These are phyloP conservation scores for Lucilia cuprina DNA, from an alignment of 1,140 invertebrate genomes.

Conservation along the genomic window DNA sequence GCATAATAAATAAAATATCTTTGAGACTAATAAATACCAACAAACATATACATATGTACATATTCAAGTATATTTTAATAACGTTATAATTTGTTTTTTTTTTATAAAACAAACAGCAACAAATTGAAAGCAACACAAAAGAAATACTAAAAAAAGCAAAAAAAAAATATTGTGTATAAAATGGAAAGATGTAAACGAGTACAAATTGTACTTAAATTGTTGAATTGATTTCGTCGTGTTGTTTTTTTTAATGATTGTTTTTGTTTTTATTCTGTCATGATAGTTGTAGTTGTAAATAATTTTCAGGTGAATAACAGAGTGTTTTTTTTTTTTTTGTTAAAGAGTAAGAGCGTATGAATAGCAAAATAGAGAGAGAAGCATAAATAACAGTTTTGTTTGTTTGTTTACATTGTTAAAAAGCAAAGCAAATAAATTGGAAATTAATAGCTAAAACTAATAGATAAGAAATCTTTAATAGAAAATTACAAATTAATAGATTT, in stretches of 20 bases:
- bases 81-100: slow-evolving; percentile 2
- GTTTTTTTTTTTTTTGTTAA: neutral
- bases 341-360: neutral
- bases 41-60: neutral
- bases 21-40: neutral
- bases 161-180: neutral
- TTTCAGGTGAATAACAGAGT: neutral
- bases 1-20: neutral
- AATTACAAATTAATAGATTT: no score
- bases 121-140: neutral
- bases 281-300: neutral
- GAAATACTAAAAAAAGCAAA: no score
- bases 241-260: neutral
- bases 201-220: neutral
- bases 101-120: neutral
- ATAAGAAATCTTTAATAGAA: no score
- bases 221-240: neutral
- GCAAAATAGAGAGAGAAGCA: neutral
- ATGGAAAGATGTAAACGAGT: neutral
- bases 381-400: neutral
- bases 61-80: neutral
- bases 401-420: neutral
- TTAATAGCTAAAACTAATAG: no score
- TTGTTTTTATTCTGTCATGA: neutral
- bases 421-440: neutral